Percentiles rank a stretch among this genome's conserved stretches.
phyloP scores from a whole-genome alignment of 1,140 invertebrate species.

The Apis mellifera region DNA sequence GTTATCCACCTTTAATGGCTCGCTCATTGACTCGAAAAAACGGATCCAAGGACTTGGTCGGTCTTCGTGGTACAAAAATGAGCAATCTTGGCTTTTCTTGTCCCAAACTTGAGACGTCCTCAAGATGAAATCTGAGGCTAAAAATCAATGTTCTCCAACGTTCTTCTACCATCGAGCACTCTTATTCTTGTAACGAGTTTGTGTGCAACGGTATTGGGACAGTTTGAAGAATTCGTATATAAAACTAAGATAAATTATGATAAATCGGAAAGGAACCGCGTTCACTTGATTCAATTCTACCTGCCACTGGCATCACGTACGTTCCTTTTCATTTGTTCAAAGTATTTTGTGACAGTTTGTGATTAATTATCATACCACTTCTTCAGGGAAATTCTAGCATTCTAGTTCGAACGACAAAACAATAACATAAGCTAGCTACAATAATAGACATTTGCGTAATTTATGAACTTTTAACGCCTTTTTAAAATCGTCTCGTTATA shows the following conservation, averaged over 20 bases:
- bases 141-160: not conserved
- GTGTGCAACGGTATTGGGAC: not conserved
- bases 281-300: not conserved
- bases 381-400: no score
- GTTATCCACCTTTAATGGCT: not conserved
- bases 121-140: not conserved
- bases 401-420: not conserved
- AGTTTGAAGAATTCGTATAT: not conserved
- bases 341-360: not conserved
- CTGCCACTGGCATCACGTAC: not conserved
- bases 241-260: not conserved
- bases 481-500: not conserved
- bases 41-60: not conserved
- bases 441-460: not conserved
- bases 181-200: not conserved
- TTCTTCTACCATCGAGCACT: not conserved
- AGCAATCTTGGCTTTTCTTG: not conserved
- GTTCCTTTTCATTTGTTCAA: not conserved
- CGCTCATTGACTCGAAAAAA: not conserved
- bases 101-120: not conserved
- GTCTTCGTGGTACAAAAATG: not conserved
- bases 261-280: not conserved
- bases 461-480: no score
- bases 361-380: not conserved
- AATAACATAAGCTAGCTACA: no score